Evolutionary conservation across 2,888 invertebrate genomes (phyloP), one percentile per base, ranked within the genome.

Genomic region (Yponomeuta cagnagella): DNA sequence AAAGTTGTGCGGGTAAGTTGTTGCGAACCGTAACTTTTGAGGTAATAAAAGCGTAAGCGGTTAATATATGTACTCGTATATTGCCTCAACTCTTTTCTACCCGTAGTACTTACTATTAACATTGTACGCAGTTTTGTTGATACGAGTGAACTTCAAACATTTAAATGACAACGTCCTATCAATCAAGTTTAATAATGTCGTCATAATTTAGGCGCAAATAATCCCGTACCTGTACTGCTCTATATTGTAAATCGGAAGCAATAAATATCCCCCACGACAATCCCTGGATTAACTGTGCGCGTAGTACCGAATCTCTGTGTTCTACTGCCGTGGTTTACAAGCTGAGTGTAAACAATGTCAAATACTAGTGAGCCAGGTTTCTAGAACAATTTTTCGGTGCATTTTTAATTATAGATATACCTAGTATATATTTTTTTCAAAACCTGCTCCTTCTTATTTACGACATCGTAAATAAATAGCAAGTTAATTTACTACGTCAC

Each of bases 251-350:
- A 70, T 70, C 70, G 64, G 70, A 70, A 70, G 70, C 48, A 65
- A 70, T 70, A 70, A 70, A 70, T 70, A 64, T 65, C 9, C 48
- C 65, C 31, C 48, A 70, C 70, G 65, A 31, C 64, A 70, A 70
- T 70, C 70, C 70, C 63, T 64, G 75, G 72, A 73, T 72, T 74
- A 74, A 75, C 74, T 73, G 72, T 71, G 74, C 74, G 73, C 70
- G 71, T 75, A 74, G 72, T 8, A 43, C 43, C 73, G 67, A 79
- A 74, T 85, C 82, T 85, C 76, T 86, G 83, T 69, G 73, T 69
- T 72, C 73, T 71, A 72, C 48, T 71, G 71, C 73, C 71, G 72
- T 76, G 80, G 43, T 43, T 43, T 43, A 43, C 43, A 43, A 43
- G 43, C 43, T 0, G 43, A 43, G 83, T 80, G 82, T 85, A 81